Evolutionary conservation across 1,140 invertebrate genomes (phyloP).

Genomic region (Microplitis demolitor): DNA sequence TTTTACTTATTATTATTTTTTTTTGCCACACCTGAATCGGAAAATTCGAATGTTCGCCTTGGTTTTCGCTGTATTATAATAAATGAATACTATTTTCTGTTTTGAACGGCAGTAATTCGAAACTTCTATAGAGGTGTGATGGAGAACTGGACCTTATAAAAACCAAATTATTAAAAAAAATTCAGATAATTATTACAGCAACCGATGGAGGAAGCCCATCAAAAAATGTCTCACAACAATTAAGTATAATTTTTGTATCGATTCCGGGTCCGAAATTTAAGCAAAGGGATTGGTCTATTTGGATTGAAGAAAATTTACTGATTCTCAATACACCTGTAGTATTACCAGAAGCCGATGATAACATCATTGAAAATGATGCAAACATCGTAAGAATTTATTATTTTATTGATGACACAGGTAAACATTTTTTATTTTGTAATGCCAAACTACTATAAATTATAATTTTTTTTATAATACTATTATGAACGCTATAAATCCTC

Average conservation of each 20-base stretch:
- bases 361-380: slow-evolving; percentile 48
- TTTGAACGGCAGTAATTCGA: too few species aligned
- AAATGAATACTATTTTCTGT: too few species aligned
- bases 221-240: slow-evolving; percentile 37
- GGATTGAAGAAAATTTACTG: slow-evolving; percentile 53
- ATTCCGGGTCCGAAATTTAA: slow-evolving; percentile 51
- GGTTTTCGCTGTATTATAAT: too few species aligned
- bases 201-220: slow-evolving; percentile 58
- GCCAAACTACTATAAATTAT: too few species aligned
- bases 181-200: slow-evolving; percentile 53
- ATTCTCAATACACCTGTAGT: slow-evolving; percentile 45
- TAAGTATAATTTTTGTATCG: slow-evolving; percentile 55
- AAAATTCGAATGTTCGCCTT: too few species aligned
- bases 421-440: slow-evolving; percentile 12
- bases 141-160: too few species aligned
- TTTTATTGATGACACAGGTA: slow-evolving; percentile 53
- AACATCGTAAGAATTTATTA: slow-evolving; percentile 57
- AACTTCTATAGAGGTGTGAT: too few species aligned
- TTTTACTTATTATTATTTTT: too few species aligned
- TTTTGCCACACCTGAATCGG: too few species aligned
- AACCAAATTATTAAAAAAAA: neutral
- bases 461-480: too few species aligned
- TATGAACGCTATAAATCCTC: too few species aligned
- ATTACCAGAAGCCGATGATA: slow-evolving; percentile 55
- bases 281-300: slow-evolving; percentile 28